phyloP scores from a whole-genome alignment of 2,113 vertebrate species.

The Microtus richardsoni region DNA sequence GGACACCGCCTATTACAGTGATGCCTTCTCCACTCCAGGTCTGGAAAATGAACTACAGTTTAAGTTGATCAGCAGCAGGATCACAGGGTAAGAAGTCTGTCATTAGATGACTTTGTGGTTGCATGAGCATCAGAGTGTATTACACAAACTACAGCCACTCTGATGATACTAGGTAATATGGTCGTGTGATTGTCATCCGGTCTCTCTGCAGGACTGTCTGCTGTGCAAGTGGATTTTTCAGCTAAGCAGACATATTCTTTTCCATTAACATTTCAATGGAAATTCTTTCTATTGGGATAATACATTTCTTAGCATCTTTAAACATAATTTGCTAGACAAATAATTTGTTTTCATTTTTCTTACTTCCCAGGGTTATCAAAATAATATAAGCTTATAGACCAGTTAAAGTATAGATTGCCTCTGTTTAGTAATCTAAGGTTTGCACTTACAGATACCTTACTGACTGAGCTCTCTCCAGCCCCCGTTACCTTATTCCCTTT shows the following conservation, averaged over 20 bases:
- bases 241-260: not conserved
- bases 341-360: not conserved
- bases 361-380: not conserved
- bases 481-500: not conserved
- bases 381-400: not conserved
- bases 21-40: not conserved
- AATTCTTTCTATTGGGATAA: not conserved
- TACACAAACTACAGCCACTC: not conserved
- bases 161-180: not conserved
- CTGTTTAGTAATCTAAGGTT: not conserved
- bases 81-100: not conserved
- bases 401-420: not conserved
- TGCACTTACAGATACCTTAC: not conserved
- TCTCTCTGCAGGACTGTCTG: not conserved
- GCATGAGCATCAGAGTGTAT: not conserved
- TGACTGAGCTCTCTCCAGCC: not conserved
- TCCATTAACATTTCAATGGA: not conserved
- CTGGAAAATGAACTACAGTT: not conserved
- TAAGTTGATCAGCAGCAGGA: not conserved
- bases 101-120: not conserved
- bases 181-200: not conserved
- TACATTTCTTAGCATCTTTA: slow-evolving; percentile 32
- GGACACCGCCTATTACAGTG: not conserved
- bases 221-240: not conserved
- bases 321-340: not conserved